Evolutionary conservation across 2,797 vertebrate species (phyloP), one percentile per base, ranked within the genome.

Genomic region (Crax fasciolata): DNA sequence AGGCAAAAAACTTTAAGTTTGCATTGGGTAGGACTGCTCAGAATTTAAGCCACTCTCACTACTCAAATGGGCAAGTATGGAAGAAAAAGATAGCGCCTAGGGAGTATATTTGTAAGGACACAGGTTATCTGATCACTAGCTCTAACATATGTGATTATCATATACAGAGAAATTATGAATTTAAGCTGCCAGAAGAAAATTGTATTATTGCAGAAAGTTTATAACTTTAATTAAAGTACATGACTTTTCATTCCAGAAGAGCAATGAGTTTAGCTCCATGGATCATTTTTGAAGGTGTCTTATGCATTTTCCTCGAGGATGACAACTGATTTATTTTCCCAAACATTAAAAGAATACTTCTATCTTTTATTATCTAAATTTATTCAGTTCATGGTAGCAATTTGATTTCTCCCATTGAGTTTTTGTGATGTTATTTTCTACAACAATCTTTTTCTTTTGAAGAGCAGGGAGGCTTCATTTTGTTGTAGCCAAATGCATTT

Each of bases 311-410:
- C 19, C 27, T 43, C 28, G 61, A 63, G 9, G 25, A 43, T 63
- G 30, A 43, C 28, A 63, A 11, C 28, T 30, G 61, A 30, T 19
- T n/a, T 19, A 8, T 13, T 13, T 1, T 1, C 7, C 5, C 0
- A 6, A 24, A 77, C 52, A 17, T 54, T 66, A 70, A 77, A 70
- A 0, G 3, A 71, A 35, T 66, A 11, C 28, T 87, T 88, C 23
- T 2, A 7, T 65, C 27, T 67, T 89, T 54, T 78, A 39, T 59
- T 70, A 39, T 46, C 23, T 35, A 48, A 58, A 43, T 71, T 51
- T 70, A 27, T 90, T 84, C 5, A 68, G 44, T 32, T 19, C 10
- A 21, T 21, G 25, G 12, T 25, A 76, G 6, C 7, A 65, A 70
- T 62, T 51, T 89, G 8, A 32, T 57, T 84, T 55, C 18, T 30